These are phyloP conservation scores for Eufriesea mexicana DNA, from an alignment of 1,140 invertebrate genomes.

Conservation along the genomic window DNA sequence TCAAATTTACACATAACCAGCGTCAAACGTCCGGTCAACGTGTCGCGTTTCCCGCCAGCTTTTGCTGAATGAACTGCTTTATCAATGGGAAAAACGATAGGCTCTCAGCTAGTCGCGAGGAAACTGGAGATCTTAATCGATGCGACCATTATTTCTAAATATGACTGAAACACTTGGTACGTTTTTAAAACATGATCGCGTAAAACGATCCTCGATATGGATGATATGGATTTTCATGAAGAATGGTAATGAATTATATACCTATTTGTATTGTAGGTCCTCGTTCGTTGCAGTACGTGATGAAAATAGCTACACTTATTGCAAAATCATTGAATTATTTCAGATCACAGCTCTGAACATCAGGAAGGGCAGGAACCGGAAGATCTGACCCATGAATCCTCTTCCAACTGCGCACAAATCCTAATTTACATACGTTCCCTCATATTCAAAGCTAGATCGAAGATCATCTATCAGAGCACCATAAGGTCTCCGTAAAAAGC, in stretches of 20 bases:
- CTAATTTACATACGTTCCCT: neutral
- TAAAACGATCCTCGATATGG: neutral
- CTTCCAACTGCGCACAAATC: neutral
- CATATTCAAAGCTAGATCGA: neutral
- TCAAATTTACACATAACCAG: neutral
- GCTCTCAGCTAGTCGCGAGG: neutral
- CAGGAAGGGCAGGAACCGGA: too few relatives aligned
- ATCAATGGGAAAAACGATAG: slow-evolving; percentile 38
- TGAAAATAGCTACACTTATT: too few relatives aligned
- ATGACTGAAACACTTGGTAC: neutral
- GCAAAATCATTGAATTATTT: too few relatives aligned
- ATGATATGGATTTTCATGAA: neutral
- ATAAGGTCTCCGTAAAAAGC: neutral
- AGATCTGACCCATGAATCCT: too few relatives aligned
- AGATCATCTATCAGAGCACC: neutral
- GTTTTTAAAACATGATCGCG: neutral
- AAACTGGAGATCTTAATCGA: slow-evolving; percentile 29
- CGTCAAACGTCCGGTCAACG: neutral
- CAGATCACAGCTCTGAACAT: too few relatives aligned
- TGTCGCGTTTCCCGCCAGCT: slow-evolving; percentile 13
- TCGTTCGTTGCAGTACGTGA: too few relatives aligned
- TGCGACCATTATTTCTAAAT: neutral
- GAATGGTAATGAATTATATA: neutral
- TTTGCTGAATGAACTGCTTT: slow-evolving; percentile 23
- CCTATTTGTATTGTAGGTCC: too few relatives aligned